Evolutionary conservation across 2,888 invertebrate genomes (phyloP).

Genomic region (Boloria euphrosyne): DNA sequence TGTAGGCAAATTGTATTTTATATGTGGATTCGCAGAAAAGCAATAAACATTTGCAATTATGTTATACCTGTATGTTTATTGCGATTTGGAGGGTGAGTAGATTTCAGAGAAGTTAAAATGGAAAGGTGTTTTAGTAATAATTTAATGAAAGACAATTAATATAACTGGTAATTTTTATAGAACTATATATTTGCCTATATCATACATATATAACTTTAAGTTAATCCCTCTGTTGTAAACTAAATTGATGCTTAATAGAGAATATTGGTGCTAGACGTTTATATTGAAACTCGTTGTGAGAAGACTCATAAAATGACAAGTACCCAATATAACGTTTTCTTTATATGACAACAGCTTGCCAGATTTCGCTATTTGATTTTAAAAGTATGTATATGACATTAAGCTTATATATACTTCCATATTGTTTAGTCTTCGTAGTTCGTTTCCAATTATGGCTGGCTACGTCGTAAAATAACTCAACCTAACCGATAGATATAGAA

Average conservation of each 20-base stretch:
- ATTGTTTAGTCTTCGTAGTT: constrained; percentile 11
- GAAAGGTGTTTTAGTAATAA: constrained; percentile 7
- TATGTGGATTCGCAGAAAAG: constrained; percentile 62
- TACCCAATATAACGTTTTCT: too few relatives aligned
- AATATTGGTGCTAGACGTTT: too few relatives aligned
- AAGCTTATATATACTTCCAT: too few relatives aligned
- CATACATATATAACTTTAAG: too few relatives aligned
- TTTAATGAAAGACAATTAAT: not conserved
- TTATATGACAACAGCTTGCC: too few relatives aligned
- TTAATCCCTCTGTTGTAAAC: too few relatives aligned
- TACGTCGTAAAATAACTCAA: constrained; percentile 49
- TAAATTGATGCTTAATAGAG: too few relatives aligned
- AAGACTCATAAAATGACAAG: too few relatives aligned
- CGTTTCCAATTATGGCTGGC: constrained; percentile 54
- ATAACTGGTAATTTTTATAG: not conserved
- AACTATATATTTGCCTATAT: not conserved
- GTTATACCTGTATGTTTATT: constrained; percentile 44
- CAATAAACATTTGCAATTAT: constrained; percentile 64
- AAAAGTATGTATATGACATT: too few relatives aligned
- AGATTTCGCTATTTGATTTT: too few relatives aligned
- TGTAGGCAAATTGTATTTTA: constrained; percentile 67
- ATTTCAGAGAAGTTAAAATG: not conserved
- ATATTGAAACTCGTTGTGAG: too few relatives aligned
- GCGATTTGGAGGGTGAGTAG: constrained; percentile 12
- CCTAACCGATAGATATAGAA: constrained; percentile 47